Conservation (phyloP, 64 coral and sea anemone species). For the Dendronephthya gigantea region DNA sequence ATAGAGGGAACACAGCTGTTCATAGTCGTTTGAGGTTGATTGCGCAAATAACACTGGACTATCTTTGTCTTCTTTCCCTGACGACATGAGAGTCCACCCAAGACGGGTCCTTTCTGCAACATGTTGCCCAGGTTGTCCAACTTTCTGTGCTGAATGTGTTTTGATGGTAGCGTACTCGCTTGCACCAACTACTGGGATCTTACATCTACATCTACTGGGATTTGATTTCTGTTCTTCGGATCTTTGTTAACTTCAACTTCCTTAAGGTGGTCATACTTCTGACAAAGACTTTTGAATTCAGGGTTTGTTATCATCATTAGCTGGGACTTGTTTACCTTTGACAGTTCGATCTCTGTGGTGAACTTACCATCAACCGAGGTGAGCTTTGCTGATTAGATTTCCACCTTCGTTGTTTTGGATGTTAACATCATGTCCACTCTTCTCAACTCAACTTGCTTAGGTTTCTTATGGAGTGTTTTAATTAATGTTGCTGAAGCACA, state of each 20-base stretch:
- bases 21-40: not conserved
- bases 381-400: not conserved
- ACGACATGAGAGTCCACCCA: not conserved
- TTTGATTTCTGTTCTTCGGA: not conserved
- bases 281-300: not conserved
- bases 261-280: not conserved
- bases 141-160: not conserved
- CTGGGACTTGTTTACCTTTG: not conserved
- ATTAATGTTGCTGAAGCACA: conserved; percentile 23
- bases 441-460: not conserved
- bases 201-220: not conserved
- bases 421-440: conserved; percentile 35
- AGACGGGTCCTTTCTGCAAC: not conserved
- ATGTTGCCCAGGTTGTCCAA: not conserved
- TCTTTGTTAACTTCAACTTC: not conserved
- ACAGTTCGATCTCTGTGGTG: not conserved
- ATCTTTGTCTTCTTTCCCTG: not conserved
- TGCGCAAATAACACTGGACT: not conserved
- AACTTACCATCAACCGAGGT: not conserved
- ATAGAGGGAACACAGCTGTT: not conserved
- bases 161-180: not conserved
- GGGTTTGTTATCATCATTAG: not conserved
- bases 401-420: not conserved
- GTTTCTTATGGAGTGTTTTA: not conserved
- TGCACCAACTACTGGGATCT: not conserved